phyloP scores from a whole-genome alignment of 2,888 invertebrate species.

The Melikaiella ostensackeni region DNA sequence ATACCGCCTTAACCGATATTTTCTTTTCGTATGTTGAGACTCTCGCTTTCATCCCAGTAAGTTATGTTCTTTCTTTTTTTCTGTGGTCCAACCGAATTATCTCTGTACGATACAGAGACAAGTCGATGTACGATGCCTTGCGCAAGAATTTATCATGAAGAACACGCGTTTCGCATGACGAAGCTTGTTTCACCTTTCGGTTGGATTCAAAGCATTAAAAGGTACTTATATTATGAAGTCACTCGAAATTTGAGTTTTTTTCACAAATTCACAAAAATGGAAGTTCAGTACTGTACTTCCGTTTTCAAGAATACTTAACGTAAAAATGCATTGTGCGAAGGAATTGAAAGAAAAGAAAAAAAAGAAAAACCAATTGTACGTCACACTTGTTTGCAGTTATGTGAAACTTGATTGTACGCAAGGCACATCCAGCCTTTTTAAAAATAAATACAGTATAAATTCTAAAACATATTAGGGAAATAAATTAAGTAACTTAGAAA shows the following conservation, averaged over 20 bases:
- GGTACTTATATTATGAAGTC: background rate
- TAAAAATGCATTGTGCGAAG: too few species aligned
- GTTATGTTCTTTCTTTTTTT: slow-evolving; percentile 27
- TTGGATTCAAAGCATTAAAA: background rate
- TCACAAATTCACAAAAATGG: background rate
- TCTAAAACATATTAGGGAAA: too few species aligned
- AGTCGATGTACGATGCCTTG: slow-evolving; percentile 1
- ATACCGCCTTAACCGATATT: background rate
- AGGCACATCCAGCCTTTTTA: too few species aligned
- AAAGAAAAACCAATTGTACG: too few species aligned
- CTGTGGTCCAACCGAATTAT: slow-evolving; percentile 16
- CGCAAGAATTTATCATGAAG: slow-evolving; percentile 20
- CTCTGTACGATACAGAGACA: background rate
- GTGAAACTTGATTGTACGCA: too few species aligned
- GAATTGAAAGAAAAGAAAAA: too few species aligned
- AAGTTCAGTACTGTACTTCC: too few species aligned
- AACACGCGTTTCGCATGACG: slow-evolving; percentile 11
- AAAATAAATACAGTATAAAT: too few species aligned
- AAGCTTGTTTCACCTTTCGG: slow-evolving; percentile 5
- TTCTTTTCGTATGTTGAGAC: slow-evolving; percentile 7
- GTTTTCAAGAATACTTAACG: too few species aligned
- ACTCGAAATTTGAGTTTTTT: background rate
- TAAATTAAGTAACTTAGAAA: too few species aligned
- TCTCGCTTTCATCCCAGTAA: slow-evolving; percentile 37
- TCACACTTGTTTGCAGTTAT: too few species aligned